Conservation (phyloP, 2,113 vertebrate genomes). For the Myrmecobius fasciatus region DNA sequence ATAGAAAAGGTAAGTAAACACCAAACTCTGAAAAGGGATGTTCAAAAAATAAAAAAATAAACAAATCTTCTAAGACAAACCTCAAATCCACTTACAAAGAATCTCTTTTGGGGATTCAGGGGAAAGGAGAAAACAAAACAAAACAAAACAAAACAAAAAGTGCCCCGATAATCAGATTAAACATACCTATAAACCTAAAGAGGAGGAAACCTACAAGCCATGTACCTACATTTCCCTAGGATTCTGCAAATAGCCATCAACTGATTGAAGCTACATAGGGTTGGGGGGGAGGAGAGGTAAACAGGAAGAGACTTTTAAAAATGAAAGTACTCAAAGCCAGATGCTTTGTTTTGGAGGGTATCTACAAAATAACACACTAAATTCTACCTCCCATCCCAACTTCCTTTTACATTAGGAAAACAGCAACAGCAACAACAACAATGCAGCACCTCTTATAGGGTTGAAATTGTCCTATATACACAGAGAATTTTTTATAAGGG, state of each 20-base stretch:
- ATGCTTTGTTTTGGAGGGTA: slow-evolving; percentile 53
- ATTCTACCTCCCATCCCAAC: slow-evolving; percentile 53
- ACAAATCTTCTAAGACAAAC: background rate
- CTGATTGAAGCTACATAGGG: background rate
- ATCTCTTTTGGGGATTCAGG: background rate
- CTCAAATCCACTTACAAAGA: slow-evolving; percentile 51
- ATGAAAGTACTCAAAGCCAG: slow-evolving; percentile 61
- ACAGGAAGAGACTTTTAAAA: slow-evolving; percentile 22
- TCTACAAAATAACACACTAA: slow-evolving; percentile 54
- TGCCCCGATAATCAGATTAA: background rate
- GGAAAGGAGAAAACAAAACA: background rate
- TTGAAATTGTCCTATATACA: slow-evolving; percentile 55
- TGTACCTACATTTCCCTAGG: background rate
- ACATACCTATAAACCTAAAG: slow-evolving; percentile 39
- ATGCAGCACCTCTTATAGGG: slow-evolving; percentile 47
- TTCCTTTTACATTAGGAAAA: slow-evolving; percentile 28
- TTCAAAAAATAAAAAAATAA: background rate
- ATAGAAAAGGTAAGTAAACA: slow-evolving; percentile 8
- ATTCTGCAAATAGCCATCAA: background rate
- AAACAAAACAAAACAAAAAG: too few relatives aligned
- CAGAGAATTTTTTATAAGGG: slow-evolving; percentile 15
- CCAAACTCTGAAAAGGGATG: slow-evolving; percentile 35
- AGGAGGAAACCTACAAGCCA: slow-evolving; percentile 11
- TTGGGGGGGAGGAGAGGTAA: background rate
- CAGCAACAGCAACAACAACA: slow-evolving; percentile 36